A percentile compares a stretch with the other conserved stretches of the same genome.
Evolutionary conservation across 2,888 invertebrate genomes (phyloP).

Genomic region (Zele albiditarsus): DNA sequence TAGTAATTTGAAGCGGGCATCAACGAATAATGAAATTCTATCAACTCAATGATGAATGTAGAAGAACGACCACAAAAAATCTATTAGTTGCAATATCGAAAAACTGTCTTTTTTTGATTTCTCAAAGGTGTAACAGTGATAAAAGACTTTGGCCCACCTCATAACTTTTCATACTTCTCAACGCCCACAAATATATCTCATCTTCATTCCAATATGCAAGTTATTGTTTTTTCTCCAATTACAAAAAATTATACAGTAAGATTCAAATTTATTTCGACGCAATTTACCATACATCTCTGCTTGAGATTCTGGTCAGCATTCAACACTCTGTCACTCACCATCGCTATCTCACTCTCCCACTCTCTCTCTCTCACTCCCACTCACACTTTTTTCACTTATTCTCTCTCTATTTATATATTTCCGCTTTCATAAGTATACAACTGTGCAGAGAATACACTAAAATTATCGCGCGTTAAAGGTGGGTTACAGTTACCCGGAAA

Average conservation of each 20-base stretch:
- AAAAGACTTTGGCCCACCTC: too few species aligned
- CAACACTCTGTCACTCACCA: background rate
- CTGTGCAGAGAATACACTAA: background rate
- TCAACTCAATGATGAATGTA: background rate
- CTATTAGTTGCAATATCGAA: too few species aligned
- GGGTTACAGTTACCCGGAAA: constrained; percentile 39
- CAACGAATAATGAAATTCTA: background rate
- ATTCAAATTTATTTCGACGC: too few species aligned
- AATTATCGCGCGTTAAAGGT: constrained; percentile 17
- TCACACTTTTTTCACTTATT: background rate
- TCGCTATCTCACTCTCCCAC: background rate
- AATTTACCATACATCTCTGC: too few species aligned
- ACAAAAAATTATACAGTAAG: too few species aligned
- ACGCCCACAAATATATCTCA: too few species aligned
- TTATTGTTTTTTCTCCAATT: too few species aligned
- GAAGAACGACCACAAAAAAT: too few species aligned
- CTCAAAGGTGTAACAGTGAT: too few species aligned
- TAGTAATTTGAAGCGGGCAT: background rate
- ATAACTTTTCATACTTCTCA: too few species aligned
- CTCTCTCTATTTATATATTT: background rate
- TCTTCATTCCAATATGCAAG: too few species aligned
- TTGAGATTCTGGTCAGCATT: background rate
- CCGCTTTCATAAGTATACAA: background rate
- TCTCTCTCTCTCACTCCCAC: background rate
- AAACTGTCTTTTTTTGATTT: too few species aligned